Percentiles rank a stretch among this genome's conserved stretches.
phyloP scores from a whole-genome alignment of 1,140 invertebrate genomes.

The Pachypsylla venusta region DNA sequence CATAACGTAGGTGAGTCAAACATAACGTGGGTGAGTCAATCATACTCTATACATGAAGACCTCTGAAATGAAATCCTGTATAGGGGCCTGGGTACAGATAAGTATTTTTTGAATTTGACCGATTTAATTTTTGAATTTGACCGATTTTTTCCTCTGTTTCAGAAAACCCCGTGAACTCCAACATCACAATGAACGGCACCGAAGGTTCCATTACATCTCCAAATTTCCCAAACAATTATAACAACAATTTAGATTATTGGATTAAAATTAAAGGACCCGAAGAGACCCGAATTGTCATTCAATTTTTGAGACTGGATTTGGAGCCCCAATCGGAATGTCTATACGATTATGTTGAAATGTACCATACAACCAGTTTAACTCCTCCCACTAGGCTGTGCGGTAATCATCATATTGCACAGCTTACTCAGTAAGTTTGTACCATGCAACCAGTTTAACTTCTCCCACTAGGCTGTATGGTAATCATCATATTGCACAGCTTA shows the following conservation, averaged over 20 bases:
- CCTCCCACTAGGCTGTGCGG: conserved; percentile 32
- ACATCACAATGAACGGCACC: conserved; percentile 36
- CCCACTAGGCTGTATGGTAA: conserved; percentile 33
- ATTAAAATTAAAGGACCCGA: conserved; percentile 41
- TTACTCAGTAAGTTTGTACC: conserved; percentile 21
- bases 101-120: no score
- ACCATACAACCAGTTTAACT: conserved; percentile 12
- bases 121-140: no score
- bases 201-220: conserved; percentile 41
- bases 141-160: conserved; percentile 27
- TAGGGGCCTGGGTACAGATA: no score
- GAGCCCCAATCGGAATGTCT: conserved; percentile 57
- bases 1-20: no score
- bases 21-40: no score
- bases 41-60: no score
- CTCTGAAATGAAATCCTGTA: no score
- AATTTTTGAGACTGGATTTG: conserved; percentile 47
- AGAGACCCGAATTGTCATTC: conserved; percentile 43
- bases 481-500: conserved; percentile 28
- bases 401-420: conserved; percentile 29
- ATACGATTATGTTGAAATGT: conserved; percentile 52
- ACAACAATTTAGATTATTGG: conserved; percentile 49
- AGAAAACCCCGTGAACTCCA: conserved; percentile 30
- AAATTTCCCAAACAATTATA: conserved; percentile 47
- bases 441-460: neutral